Percentiles rank a stretch among this genome's conserved stretches.
phyloP scores from a whole-genome alignment of 2,113 vertebrate species.

The Myiagra hebetior region DNA sequence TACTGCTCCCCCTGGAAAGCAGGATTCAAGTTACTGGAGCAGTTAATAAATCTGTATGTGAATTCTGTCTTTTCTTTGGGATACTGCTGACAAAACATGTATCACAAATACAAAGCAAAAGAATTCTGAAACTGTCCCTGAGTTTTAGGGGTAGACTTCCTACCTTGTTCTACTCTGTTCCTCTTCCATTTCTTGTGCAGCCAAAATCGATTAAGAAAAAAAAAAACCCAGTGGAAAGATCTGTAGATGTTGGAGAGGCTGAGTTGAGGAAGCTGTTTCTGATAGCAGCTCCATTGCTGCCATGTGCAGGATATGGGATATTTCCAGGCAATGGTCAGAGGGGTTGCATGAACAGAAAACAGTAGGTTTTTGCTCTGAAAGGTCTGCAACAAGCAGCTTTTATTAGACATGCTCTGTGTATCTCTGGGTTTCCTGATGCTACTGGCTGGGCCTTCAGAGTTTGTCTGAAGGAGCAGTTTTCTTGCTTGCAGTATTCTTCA shows the following conservation, averaged over 20 bases:
- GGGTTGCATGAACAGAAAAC: not conserved
- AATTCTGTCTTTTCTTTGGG: not conserved
- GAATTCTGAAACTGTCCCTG: not conserved
- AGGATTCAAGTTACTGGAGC: not conserved
- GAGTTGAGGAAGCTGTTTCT: not conserved
- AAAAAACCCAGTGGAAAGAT: not conserved
- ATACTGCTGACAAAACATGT: not conserved
- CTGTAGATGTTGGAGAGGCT: not conserved
- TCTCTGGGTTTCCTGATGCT: not conserved
- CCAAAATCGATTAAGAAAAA: not conserved
- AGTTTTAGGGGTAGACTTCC: not conserved
- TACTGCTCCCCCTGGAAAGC: not conserved
- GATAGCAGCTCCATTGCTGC: not conserved
- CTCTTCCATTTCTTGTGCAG: not conserved
- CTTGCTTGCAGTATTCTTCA: not conserved
- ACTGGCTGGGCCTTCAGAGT: not conserved
- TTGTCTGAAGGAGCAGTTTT: not conserved
- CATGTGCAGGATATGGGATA: fast-evolving
- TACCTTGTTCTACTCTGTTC: not conserved
- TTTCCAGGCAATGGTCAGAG: not conserved
- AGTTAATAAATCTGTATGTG: not conserved
- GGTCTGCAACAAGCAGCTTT: not conserved
- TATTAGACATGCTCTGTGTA: not conserved
- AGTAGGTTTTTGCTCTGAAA: not conserved
- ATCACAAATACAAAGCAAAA: not conserved